Base-by-base conservation (phyloP, 2,113 vertebrate species). In the Prinia subflava region DNA sequence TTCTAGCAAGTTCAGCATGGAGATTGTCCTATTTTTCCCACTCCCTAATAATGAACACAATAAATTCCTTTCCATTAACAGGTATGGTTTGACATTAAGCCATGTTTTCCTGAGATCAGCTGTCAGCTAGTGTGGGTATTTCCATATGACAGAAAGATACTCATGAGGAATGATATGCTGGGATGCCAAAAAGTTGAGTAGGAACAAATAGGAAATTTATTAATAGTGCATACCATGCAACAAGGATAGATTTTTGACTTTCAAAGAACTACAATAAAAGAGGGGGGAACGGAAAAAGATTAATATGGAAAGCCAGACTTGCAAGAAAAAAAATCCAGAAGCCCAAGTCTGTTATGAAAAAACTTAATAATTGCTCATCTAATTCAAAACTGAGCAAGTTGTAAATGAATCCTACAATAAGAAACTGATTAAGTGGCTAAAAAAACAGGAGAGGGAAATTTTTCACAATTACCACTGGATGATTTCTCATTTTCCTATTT, bases 41-140 rank as follows among this genome's bases (percentile, higher is more conserved):
- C 27, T 89, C 53, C 50, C 17, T 83, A 89, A 68, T 12, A 81
- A 13, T 60, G 42, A 76, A 77, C 44, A 89, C 11, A 17, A 42
- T 13, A 95, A 94, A 93, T 87, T 65, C 80, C 62, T 80, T 94
- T 97, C 90, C 60, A 81, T 62, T 96, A 93, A 70, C 19, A 75
- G 5, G 64, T 7, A 70, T 82, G 87, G 21, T 83, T 91, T 85
- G 63, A 85, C 89, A 57, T 63, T 88, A 97, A 97, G 47, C 42
- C n/a, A 11, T 74, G 49, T 83, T 96, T 96, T 96, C 41, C 80
- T 94, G 78, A 95, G 75, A 55, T 90, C 23, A 69, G 75, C 63
- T 94, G 60, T 59, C 81, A 81, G 35, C 79, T 83, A 78, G 13
- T 35, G 27, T 30, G 46, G 31, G 4, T 94, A 88, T 90, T 96